These are phyloP conservation scores for Lithobates pipiens DNA, from an alignment of 2,797 vertebrate genomes.

Conservation along the genomic window DNA sequence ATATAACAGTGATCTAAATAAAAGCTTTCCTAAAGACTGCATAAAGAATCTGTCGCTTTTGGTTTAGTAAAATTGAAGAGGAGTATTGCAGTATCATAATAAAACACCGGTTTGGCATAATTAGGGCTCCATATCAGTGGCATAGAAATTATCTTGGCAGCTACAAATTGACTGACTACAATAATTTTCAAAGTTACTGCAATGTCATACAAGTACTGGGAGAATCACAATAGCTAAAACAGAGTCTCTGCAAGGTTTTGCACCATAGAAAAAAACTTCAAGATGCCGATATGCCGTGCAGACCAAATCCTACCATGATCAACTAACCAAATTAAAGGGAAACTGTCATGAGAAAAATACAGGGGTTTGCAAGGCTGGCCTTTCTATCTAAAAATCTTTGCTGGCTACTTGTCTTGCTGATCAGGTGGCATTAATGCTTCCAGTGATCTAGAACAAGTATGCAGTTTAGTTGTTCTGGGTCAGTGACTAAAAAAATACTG, in stretches of 20 bases:
- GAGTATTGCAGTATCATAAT: constrained; percentile 31
- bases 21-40: constrained; percentile 9
- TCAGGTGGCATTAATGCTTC: no score
- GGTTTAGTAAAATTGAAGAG: background rate
- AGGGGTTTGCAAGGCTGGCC: no score
- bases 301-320: background rate
- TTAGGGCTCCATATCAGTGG: constrained; percentile 17
- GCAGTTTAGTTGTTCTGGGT: no score
- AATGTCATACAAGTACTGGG: constrained; percentile 6
- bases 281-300: background rate
- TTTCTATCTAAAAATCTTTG: no score
- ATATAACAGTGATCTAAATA: constrained; percentile 3
- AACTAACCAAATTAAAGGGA: no score
- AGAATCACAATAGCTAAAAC: background rate
- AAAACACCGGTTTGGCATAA: constrained; percentile 14
- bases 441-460: no score
- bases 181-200: constrained; percentile 42
- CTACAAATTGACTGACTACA: constrained; percentile 23
- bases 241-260: background rate
- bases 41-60: constrained; percentile 9
- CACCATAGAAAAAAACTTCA: background rate
- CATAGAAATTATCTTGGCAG: constrained; percentile 47
- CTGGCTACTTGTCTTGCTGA: no score
- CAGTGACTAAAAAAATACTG: no score
- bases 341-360: no score